A percentile compares a stretch with the other conserved stretches of the same genome.
Conservation (phyloP, 2,113 vertebrate genomes). For the Ammodytes dubius region DNA sequence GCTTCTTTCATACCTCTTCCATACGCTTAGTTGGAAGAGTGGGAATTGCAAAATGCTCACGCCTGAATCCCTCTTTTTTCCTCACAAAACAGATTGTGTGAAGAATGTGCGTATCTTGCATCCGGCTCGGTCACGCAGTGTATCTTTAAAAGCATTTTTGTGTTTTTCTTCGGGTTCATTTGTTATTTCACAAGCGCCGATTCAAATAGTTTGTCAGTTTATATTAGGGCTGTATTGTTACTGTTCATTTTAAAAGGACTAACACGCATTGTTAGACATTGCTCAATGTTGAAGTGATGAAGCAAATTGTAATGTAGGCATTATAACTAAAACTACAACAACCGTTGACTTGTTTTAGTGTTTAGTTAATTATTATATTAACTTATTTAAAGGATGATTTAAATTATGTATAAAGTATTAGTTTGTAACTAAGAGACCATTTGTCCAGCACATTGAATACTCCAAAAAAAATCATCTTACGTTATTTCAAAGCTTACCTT, state of each 20-base stretch:
- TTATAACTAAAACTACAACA: not conserved
- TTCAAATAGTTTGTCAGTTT: not conserved
- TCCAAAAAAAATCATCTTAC: not conserved
- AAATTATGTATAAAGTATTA: too few species aligned
- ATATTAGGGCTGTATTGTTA: not conserved
- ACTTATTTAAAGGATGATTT: not conserved
- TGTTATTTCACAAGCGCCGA: not conserved
- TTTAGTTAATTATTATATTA: not conserved
- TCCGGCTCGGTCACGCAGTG: not conserved
- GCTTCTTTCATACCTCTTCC: not conserved
- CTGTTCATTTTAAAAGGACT: not conserved
- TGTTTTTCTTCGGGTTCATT: not conserved
- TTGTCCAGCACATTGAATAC: not conserved
- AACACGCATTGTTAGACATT: not conserved
- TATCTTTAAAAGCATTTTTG: not conserved
- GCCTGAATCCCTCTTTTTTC: not conserved
- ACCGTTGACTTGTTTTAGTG: not conserved
- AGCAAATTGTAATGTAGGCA: not conserved
- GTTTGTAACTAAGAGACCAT: not conserved
- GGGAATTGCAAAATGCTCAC: not conserved
- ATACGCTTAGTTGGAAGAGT: not conserved
- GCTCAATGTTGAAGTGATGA: not conserved
- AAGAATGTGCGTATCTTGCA: not conserved
- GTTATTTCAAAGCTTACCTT: not conserved
- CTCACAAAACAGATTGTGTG: not conserved